Evolutionary conservation across 2,888 invertebrate species (phyloP), one percentile per base, ranked within the genome.

Genomic region (Rotaria socialis): DNA sequence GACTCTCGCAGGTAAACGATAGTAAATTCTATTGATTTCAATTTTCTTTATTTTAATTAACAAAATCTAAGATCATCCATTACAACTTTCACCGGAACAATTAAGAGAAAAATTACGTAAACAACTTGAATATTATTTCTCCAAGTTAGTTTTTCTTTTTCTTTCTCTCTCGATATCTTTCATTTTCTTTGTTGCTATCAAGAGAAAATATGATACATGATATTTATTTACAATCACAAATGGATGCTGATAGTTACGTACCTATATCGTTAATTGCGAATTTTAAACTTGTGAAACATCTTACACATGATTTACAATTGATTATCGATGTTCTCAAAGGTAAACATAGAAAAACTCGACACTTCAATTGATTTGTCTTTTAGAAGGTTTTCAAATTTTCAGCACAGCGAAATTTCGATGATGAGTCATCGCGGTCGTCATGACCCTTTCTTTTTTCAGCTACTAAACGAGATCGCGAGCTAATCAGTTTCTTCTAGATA

Each of bases 221-320:
- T 47, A 47, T n/a, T n/a, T 80, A 80, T 80, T 47, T 80, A 47
- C 80, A 80, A 47, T 80, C 80, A n/a, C 80, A 80, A 80, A 80
- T 80, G 80, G 80, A 80, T 47, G 47, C 43, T 80, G 80, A 80
- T 47, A 80, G 47, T 47, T 80, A 80, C n/a, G 80, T 80, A 11
- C 80, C 80, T 1, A 80, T 80, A 47, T 11, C 47, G 5, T 24
- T 47, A 8, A 80, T 80, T n/a, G 80, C 47, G 11, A 80, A 80
- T 80, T 80, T 80, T 47, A 80, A 80, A 80, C 80, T 80, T 11
- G 24, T 80, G 24, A 80, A 80, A 80, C 43, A n/a, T 14, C 47
- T 80, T 43, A 80, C 80, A 47, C 43, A 43, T 6, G 80, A 80
- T 80, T 47, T 47, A 80, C 80, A 80, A 80, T 43, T 80, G n/a